phyloP scores from a whole-genome alignment of 2,888 invertebrate species.

The Plutella xylostella region DNA sequence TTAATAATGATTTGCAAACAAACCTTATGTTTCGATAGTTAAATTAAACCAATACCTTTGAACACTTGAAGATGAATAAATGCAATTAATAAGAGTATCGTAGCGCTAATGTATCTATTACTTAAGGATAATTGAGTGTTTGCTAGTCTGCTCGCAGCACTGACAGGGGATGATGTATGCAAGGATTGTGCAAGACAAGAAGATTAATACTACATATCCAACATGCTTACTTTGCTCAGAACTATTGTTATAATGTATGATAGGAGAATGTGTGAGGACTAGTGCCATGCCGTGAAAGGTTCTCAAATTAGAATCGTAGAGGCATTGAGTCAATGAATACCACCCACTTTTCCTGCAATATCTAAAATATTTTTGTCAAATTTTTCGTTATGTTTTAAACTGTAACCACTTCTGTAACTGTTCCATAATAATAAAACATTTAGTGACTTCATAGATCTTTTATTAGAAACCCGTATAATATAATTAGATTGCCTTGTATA shows the following conservation, averaged over 20 bases:
- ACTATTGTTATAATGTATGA: slow-evolving; percentile 53
- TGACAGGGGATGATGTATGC: slow-evolving; percentile 67
- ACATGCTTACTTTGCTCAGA: not conserved
- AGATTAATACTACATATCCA: not conserved
- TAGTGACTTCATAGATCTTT: slow-evolving; percentile 22
- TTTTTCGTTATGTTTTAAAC: slow-evolving; percentile 42
- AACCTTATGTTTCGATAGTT: no score
- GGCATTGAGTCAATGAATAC: slow-evolving; percentile 66
- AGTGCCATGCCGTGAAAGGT: slow-evolving; percentile 70
- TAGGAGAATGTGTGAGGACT: slow-evolving; percentile 67
- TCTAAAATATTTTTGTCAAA: slow-evolving; percentile 42
- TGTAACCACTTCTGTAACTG: slow-evolving; percentile 55
- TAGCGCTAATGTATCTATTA: no score
- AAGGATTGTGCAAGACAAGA: slow-evolving; percentile 63
- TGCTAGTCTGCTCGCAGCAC: slow-evolving; percentile 69
- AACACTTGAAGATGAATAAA: no score
- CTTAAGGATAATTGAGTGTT: no score
- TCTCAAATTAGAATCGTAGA: slow-evolving; percentile 63
- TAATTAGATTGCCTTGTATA: no score
- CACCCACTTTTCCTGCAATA: slow-evolving; percentile 67
- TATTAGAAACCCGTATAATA: no score
- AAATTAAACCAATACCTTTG: no score
- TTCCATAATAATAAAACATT: slow-evolving; percentile 55
- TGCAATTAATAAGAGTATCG: no score
- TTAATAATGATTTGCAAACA: no score